Base-by-base conservation (phyloP, 23 tunicate genomes). In the Halocynthia roretzi region DNA sequence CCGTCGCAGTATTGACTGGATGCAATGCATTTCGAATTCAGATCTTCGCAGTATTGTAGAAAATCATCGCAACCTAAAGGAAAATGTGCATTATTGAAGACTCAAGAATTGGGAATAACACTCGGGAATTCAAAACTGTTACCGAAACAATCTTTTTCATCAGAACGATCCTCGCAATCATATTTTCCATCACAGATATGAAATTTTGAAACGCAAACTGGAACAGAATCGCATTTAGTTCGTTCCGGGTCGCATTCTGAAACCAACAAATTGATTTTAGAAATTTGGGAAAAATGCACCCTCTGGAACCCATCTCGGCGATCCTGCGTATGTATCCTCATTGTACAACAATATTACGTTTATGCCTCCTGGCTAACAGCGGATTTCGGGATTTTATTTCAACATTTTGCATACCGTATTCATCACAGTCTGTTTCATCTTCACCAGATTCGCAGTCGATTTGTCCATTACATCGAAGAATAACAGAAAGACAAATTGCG, bases 101-200 rank as follows among this genome's bases (percentile, higher is more conserved):
- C 17, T 58, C 15, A 14, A 58, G 63, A 14, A 58, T 58, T 14
- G 63, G 17, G 63, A 58, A 58, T 58, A n/a, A 58, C 17, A 58
- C 15, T 58, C 17, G 5, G 63, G 63, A 2, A 58, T 1, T 58
- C 17, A 58, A 58, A 58, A 14, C 2, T 20, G 10, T 65, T 65
- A 65, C 70, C 70, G 31, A 65, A 65, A 15, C 70, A 65, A 20
- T 48, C 70, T 15, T 65, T 48, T 65, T 65, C 70, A 15, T 63
- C 68, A 7, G 68, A 7, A 8, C 22, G 20, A 10, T 63, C 68
- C 8, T 31, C 44, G 11, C 68, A 63, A 7, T 63, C 68, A 63
- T 7, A 63, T 7, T 8, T 63, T 63, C 68, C 68, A 63, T 63
- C 10, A 10, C 68, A 63, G 7, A 63, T 44, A 19, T 10, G 44